A percentile compares a stretch with the other conserved stretches of the same genome.
phyloP scores from a whole-genome alignment of 2,888 invertebrate species.

The Protonemura montana region DNA sequence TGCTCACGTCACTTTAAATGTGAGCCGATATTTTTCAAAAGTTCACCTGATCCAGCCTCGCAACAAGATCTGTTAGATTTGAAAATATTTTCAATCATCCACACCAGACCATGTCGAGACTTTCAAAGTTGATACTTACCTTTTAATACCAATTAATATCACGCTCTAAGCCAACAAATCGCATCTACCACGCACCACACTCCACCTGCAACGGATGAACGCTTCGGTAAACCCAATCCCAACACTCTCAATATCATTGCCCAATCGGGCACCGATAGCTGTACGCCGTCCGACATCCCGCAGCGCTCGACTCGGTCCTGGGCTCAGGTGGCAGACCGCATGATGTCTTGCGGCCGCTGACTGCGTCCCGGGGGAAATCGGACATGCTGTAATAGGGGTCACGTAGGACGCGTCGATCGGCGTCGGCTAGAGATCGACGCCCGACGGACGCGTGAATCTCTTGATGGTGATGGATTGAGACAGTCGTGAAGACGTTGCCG shows the following conservation, averaged over 20 bases:
- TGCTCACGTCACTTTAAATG: neutral
- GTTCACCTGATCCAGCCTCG: neutral
- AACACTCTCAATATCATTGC: neutral
- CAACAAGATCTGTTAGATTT: neutral
- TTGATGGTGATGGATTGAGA: slow-evolving; percentile 23
- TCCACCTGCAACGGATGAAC: neutral
- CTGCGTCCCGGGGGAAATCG: slow-evolving; percentile 28
- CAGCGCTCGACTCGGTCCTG: neutral
- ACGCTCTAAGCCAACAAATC: neutral
- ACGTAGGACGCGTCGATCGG: neutral
- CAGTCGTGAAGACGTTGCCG: neutral
- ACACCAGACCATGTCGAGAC: neutral
- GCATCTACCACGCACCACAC: neutral
- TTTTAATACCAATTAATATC: neutral
- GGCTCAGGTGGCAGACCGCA: slow-evolving; percentile 2
- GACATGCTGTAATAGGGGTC: slow-evolving; percentile 28
- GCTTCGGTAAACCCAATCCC: neutral
- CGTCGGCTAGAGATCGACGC: neutral
- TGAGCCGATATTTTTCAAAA: neutral
- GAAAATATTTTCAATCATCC: neutral
- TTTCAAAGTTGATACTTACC: neutral
- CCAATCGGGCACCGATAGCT: neutral
- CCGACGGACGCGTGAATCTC: neutral
- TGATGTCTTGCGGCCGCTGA: slow-evolving; percentile 18
- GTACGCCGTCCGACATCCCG: neutral